These are phyloP conservation scores for Criorhina ranunculi DNA, from an alignment of 2,888 invertebrate species.

Conservation along the genomic window DNA sequence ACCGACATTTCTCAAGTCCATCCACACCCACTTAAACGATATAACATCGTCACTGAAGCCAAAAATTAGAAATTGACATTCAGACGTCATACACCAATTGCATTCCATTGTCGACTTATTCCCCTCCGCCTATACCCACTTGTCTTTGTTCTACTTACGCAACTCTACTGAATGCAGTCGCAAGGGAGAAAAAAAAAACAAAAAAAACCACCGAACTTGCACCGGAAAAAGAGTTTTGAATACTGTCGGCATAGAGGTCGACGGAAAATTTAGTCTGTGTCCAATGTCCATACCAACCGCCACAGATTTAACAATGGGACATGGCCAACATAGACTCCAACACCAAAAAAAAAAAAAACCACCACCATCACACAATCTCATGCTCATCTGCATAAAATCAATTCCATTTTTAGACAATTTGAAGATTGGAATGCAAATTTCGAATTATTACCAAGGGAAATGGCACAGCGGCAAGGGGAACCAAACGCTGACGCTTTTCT, in stretches of 20 bases:
- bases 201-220: conserved; percentile 6
- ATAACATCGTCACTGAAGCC: conserved; percentile 61
- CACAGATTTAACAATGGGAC: conserved; percentile 58
- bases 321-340: conserved; percentile 14
- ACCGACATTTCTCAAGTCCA: conserved; percentile 20
- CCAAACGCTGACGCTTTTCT: conserved; percentile 43
- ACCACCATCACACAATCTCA: conserved; percentile 77
- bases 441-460: conserved; percentile 83
- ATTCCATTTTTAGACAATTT: conserved; percentile 85
- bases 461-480: conserved; percentile 30
- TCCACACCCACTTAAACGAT: conserved; percentile 59
- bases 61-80: conserved; percentile 74
- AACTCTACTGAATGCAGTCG: conserved; percentile 16
- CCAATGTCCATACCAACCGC: conserved; percentile 52
- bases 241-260: conserved; percentile 60
- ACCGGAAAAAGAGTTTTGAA: conserved; percentile 56
- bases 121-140: not conserved
- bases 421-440: conserved; percentile 85
- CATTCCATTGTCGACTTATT: conserved; percentile 41
- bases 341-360: conserved; percentile 18
- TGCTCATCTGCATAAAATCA: conserved; percentile 85
- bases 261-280: conserved; percentile 60
- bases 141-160: conserved; percentile 25
- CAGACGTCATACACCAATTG: conserved; percentile 73
- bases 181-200: conserved; percentile 5